Conservation (phyloP, 92 coral and sea anemone species). For the Muricea muricata region DNA sequence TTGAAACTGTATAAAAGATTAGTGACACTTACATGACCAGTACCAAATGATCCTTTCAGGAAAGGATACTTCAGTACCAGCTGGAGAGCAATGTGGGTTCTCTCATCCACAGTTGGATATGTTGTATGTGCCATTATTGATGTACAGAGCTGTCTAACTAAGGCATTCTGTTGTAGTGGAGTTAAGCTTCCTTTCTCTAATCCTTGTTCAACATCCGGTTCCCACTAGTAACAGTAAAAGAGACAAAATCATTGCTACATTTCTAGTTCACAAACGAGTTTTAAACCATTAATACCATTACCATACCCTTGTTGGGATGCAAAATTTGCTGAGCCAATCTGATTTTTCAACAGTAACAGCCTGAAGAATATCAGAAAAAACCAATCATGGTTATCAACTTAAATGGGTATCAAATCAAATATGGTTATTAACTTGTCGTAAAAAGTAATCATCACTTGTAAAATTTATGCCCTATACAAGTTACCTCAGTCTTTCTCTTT, state of each 20-base stretch:
- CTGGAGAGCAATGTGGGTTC: conserved; percentile 30
- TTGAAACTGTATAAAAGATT: not conserved
- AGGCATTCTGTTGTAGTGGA: conserved; percentile 50
- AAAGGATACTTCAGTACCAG: conserved; percentile 43
- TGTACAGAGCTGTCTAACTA: conserved; percentile 52
- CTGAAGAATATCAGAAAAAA: no score
- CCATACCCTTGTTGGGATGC: not conserved
- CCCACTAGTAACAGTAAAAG: conserved; percentile 24
- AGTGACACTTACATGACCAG: conserved; percentile 44
- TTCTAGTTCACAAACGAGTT: not conserved
- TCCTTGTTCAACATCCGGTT: conserved; percentile 57
- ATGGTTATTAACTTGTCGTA: not conserved
- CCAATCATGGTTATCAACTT: no score
- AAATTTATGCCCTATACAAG: not conserved
- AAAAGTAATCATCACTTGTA: not conserved
- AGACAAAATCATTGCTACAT: not conserved
- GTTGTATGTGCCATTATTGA: conserved; percentile 44
- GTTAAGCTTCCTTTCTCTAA: conserved; percentile 38
- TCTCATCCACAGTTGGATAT: not conserved
- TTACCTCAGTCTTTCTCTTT: no score
- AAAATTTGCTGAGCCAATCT: not conserved
- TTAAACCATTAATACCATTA: no score
- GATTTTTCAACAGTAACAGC: not conserved
- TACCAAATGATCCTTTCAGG: conserved; percentile 48
- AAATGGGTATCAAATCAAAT: not conserved